These are phyloP conservation scores for Scomber japonicus DNA, from an alignment of 2,113 vertebrate species.

Conservation along the genomic window DNA sequence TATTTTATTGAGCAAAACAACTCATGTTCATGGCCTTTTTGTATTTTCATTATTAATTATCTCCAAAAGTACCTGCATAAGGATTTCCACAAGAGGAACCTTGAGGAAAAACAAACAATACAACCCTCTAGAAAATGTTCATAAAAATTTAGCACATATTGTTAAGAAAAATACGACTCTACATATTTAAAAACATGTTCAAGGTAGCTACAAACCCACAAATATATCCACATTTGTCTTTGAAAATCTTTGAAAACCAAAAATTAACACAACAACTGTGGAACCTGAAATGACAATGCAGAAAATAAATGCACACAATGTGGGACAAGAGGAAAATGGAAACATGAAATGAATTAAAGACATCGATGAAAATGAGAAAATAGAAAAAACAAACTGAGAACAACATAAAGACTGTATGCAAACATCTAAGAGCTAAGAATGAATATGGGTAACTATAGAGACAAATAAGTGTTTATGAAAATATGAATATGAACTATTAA, in stretches of 20 bases:
- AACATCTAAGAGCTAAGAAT: background rate
- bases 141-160: conserved; percentile 23
- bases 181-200: background rate
- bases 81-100: too few relatives aligned
- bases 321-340: background rate
- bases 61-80: conserved; percentile 7
- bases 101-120: background rate
- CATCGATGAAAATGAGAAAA: conserved; percentile 9
- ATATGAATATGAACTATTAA: background rate
- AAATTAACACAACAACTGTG: conserved; percentile 4
- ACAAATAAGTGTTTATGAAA: background rate
- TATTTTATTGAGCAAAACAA: conserved; percentile 50
- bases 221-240: background rate
- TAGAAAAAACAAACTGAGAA: conserved; percentile 11
- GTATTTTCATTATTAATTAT: conserved; percentile 14
- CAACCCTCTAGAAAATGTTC: conserved; percentile 21
- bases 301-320: background rate
- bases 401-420: conserved; percentile 3
- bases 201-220: background rate
- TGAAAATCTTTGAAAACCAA: conserved; percentile 4
- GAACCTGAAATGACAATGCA: conserved; percentile 3
- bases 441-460: background rate
- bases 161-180: conserved; percentile 25
- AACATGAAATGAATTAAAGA: conserved; percentile 2
- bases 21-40: background rate